A percentile compares a stretch with the other conserved stretches of the same genome.
Conservation (phyloP, 2,113 vertebrate genomes). For the Geococcyx californianus region DNA sequence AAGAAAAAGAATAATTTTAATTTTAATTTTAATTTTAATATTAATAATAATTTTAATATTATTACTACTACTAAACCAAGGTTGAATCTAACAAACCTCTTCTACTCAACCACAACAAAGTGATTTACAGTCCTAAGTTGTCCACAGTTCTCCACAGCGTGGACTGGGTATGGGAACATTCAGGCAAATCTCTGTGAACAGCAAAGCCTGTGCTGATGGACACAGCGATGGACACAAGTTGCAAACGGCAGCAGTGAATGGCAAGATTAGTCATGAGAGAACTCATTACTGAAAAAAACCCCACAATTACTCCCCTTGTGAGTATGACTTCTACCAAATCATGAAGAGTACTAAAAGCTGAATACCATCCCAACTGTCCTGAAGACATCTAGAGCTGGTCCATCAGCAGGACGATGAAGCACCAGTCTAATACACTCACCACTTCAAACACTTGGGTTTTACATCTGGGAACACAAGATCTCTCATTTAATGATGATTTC, state of each 20-base stretch:
- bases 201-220: neutral
- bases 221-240: rapidly evolving
- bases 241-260: neutral
- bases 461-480: neutral
- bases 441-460: neutral
- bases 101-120: neutral
- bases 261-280: neutral
- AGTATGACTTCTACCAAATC: neutral
- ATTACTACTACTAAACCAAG: neutral
- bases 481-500: neutral
- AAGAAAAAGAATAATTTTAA: too few species aligned
- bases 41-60: too few species aligned
- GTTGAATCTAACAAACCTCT: neutral
- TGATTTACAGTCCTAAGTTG: neutral
- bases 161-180: rapidly evolving
- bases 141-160: neutral
- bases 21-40: too few species aligned
- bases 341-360: neutral
- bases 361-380: neutral
- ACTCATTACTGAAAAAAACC: rapidly evolving
- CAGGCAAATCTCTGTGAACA: neutral
- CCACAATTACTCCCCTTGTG: neutral
- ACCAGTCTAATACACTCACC: neutral
- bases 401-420: neutral
- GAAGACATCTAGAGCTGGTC: neutral